Conservation (phyloP, 2,113 vertebrate genomes). For the Myrmecophaga tridactyla region DNA sequence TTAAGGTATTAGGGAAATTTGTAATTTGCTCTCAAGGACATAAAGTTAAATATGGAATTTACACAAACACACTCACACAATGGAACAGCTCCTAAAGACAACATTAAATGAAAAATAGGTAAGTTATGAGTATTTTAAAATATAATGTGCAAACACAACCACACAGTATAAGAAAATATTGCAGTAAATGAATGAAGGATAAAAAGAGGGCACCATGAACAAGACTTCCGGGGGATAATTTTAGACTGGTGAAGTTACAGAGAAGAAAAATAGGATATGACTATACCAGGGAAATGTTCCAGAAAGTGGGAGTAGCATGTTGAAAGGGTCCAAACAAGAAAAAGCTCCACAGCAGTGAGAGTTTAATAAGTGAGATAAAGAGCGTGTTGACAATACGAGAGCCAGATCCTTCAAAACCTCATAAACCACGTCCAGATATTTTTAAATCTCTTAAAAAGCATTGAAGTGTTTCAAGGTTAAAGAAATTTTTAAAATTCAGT, state of each 20-base stretch:
- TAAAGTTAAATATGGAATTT: not conserved
- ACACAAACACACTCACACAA: not conserved
- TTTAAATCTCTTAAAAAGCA: not conserved
- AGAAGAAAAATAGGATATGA: not conserved
- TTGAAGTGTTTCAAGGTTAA: not conserved
- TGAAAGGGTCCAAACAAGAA: not conserved
- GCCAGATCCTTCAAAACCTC: not conserved
- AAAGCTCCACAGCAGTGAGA: not conserved
- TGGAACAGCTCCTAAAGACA: not conserved
- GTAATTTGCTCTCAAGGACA: not conserved
- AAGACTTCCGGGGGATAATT: not conserved
- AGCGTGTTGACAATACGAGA: not conserved
- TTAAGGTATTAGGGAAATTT: not conserved
- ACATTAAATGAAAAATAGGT: not conserved
- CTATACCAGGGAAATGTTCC: not conserved
- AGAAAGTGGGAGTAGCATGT: not conserved
- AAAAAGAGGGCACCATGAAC: not conserved
- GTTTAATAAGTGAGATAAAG: not conserved
- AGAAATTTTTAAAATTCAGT: slow-evolving; percentile 4
- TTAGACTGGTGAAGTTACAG: not conserved
- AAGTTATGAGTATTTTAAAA: not conserved
- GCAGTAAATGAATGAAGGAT: not conserved
- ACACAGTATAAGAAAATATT: not conserved
- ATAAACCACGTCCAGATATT: not conserved
- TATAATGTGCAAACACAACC: not conserved